Evolutionary conservation across 2,888 invertebrate species (phyloP), one percentile per base, ranked within the genome.

Genomic region (Stenodera caucasica): DNA sequence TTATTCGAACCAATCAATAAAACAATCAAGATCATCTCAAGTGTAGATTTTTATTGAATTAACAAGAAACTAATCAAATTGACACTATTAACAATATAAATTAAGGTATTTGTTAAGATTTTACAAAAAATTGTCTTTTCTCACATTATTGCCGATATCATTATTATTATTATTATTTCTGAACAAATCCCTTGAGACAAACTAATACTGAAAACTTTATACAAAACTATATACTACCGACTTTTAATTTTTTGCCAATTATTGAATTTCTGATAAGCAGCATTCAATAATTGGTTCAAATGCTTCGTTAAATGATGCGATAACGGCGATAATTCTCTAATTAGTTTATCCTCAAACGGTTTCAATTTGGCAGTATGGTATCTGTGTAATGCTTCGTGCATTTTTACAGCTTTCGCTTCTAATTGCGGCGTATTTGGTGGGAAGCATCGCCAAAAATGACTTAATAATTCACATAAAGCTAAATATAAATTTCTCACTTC

Each of bases 401-500:
- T 95, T 76, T 90, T 88, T n/a, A 90, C 83, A 1, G 92, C 88
- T 79, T 93, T 88, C 21, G 90, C 89, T 77, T 94, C 92, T 35
- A 90, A 81, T 55, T 87, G 86, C 18, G 88, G 84, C 2, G 89
- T 88, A 0, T 89, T 89, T 0, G 90, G 89, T 33, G 92, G 92
- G 83, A 98, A 97, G 78, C 96, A 92, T 49, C 89, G 86, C 98
- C 98, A 99, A 82, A 98, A 93, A 81, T 98, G 97, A 61, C 93
- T 87, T 12, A 98, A 82, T 61, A 99, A 81, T 82, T 98, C 98
- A 63, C 92, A 90, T 4, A 92, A 84, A 0, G 94, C 92, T 55
- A 91, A 84, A 82, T 98, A 97, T 55, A 96, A 82, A 65, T 92
- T 88, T 58, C 90, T 86, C 11, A 98, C 82, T 75, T 98, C 97